Base-by-base conservation (phyloP, 2,888 invertebrate species). In the Saturnia pavonia region DNA sequence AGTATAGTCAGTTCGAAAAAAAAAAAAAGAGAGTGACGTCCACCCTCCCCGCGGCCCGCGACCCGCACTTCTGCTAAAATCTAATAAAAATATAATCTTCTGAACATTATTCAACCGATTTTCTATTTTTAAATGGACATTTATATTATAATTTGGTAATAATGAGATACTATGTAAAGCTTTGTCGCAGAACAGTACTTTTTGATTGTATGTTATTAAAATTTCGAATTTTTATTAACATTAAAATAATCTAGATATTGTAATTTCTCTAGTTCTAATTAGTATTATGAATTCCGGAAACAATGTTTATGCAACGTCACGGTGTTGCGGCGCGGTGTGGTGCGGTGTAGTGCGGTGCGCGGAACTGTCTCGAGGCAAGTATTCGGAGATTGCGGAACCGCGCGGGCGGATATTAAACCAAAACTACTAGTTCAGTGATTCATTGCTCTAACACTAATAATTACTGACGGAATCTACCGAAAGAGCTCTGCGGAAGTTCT, bases 341-440 rank as follows among this genome's bases (percentile, higher is more conserved):
- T 40, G 34, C 25, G 65, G 68, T 12, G 9, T 12, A 9, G 51
- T 12, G 42, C 34, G 34, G 3, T 34, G 45, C 12, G 60, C 60
- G 63, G 63, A 65, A 65, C 69, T 45, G 54, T 65, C 65, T 65
- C 65, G 65, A 65, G 40, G 65, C 65, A 63, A 65, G 19, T 40
- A 65, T 40, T 40, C 65, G 40, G 65, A 65, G 65, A 65, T 65
- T 65, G 51, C 25, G 43, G 67, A 57, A 42, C 43, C 57, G 1
- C 25, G 25, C 3, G 25, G 70, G 40, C 66, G 67, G 70, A 70
- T 70, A 70, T 70, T 70, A 70, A 70, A 70, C 70, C 67, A 43
- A 70, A 67, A 70, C 70, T 67, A 65, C 65, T n/a, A 19, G 65
- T 40, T 7, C 19, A 40, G 22, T 34, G 40, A 65, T 65, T 65